Evolutionary conservation across 2,888 invertebrate genomes (phyloP).

Genomic region (Omphaloscelis lunosa): DNA sequence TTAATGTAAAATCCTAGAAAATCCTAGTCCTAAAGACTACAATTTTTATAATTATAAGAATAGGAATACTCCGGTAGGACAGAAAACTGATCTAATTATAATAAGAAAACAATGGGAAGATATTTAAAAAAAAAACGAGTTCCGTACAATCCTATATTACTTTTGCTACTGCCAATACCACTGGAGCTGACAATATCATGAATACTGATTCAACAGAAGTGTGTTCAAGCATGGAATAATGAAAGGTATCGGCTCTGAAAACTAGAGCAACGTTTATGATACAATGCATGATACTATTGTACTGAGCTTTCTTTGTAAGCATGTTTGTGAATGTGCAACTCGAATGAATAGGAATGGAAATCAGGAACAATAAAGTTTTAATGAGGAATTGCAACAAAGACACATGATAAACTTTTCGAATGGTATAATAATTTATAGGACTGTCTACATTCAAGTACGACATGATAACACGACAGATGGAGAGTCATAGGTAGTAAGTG

Average conservation of each 20-base stretch:
- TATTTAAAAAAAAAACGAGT: background rate
- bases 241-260: constrained; percentile 46
- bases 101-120: background rate
- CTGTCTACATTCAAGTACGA: background rate
- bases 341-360: constrained; percentile 16
- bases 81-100: background rate
- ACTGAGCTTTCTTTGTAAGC: constrained; percentile 33
- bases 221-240: constrained; percentile 39
- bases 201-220: constrained; percentile 31
- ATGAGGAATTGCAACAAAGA: constrained; percentile 11
- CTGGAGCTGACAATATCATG: constrained; percentile 30
- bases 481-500: background rate
- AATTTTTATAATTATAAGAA: background rate
- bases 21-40: background rate
- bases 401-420: background rate
- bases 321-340: constrained; percentile 17
- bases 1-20: background rate
- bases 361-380: constrained; percentile 13
- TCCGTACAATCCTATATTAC: background rate
- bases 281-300: constrained; percentile 51
- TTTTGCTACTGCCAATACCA: background rate
- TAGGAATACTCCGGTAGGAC: background rate
- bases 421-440: background rate
- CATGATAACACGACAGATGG: background rate
- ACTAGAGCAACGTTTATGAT: constrained; percentile 38